Conservation (phyloP, 2,797 vertebrate species). For the Gallirallus australis region DNA sequence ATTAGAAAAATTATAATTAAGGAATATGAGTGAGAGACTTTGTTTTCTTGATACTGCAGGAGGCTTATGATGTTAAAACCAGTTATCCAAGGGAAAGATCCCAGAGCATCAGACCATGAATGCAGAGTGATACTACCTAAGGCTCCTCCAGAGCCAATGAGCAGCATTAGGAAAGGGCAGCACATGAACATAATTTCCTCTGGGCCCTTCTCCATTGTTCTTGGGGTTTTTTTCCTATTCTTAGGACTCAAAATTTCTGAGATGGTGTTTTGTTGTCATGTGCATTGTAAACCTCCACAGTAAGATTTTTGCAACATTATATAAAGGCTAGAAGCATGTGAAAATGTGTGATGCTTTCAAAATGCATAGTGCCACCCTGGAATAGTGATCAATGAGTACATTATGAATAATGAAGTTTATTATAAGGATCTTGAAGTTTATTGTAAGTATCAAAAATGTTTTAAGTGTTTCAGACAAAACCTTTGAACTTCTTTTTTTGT, state of each 20-base stretch:
- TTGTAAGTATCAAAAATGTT: not conserved
- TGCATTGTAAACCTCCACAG: not conserved
- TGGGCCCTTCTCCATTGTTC: not conserved
- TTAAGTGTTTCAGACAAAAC: not conserved
- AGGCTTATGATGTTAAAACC: not conserved
- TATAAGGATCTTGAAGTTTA: not conserved
- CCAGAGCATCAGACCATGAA: not conserved
- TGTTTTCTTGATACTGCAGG: not conserved
- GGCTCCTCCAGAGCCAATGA: not conserved
- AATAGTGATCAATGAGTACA: not conserved
- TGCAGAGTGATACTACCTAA: not conserved
- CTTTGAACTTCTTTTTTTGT: not conserved
- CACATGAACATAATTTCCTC: not conserved
- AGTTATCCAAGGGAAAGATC: not conserved
- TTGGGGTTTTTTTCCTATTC: not conserved
- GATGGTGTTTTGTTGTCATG: not conserved
- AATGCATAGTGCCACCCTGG: not conserved
- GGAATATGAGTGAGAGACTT: not conserved
- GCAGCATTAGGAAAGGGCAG: not conserved
- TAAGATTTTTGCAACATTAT: not conserved
- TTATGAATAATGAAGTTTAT: not conserved
- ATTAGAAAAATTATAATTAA: not conserved
- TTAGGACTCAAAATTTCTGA: not conserved
- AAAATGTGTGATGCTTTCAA: not conserved
- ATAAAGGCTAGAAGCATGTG: not conserved